Conservation (phyloP, 2,888 invertebrate genomes). For the Eupithecia pulchellata region DNA sequence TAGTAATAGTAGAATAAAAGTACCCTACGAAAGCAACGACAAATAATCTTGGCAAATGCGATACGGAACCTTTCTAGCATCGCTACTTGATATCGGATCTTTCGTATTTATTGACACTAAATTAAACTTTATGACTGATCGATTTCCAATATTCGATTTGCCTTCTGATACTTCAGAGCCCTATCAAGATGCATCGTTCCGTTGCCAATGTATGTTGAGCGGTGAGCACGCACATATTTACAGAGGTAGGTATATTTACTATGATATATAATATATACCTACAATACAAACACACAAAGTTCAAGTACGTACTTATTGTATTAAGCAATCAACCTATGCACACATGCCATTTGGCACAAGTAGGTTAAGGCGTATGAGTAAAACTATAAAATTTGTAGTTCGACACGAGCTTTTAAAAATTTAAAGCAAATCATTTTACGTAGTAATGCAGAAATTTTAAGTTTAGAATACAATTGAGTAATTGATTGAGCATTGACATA, state of each 20-base stretch:
- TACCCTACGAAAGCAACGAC: background rate
- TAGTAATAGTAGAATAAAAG: too few relatives aligned
- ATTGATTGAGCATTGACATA: too few relatives aligned
- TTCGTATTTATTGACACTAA: slow-evolving; percentile 9
- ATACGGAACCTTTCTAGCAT: slow-evolving; percentile 10
- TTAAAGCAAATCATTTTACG: background rate
- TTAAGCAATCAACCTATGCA: background rate
- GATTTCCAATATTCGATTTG: slow-evolving; percentile 12
- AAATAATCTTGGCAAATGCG: background rate
- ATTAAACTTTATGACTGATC: slow-evolving; percentile 9
- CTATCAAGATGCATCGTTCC: slow-evolving; percentile 23
- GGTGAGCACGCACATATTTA: background rate
- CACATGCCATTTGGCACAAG: background rate
- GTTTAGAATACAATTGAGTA: background rate
- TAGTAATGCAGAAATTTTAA: background rate
- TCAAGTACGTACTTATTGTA: background rate
- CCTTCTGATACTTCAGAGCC: slow-evolving; percentile 21
- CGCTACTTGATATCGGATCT: background rate
- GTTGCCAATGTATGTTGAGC: background rate
- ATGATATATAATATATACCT: background rate
- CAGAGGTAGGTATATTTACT: background rate
- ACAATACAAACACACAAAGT: too few relatives aligned
- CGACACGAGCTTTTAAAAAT: background rate
- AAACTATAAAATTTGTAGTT: background rate
- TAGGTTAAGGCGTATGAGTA: background rate